Base-by-base conservation (phyloP, 1,140 invertebrate genomes). In the Temnothorax longispinosus region DNA sequence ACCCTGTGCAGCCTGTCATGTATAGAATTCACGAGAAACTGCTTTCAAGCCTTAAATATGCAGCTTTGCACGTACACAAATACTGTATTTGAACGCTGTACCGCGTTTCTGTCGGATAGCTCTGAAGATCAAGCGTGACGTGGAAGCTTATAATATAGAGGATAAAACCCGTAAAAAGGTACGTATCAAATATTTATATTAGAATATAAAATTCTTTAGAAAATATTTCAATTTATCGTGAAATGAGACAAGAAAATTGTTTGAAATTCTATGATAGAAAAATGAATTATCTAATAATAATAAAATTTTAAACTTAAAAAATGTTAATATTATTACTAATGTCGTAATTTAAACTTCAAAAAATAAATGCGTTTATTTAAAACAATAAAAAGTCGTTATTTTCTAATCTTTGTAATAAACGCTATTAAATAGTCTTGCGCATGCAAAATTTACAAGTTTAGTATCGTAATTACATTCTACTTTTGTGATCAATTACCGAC, bases 11-110 rank as follows among this genome's bases (percentile, higher is more conserved):
- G 41, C 3, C 44, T 35, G 41, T 47, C 41, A 50, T 47, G 58
- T 64, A 78, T 65, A 50, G 76, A 65, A 78, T 78, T 78, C 44
- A 65, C 11, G 60, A 65, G 32, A 54, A 81, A 69, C 47, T 54
- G 77, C 47, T 81, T 32, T 81, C 64, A 27, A 54, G 38, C 38
- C 50, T 81, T 71, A 72, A 71, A 81, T 72, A 81, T 71, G 64
- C 78, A 71, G 38, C 47, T 44, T 56, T 56, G 35, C 62, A 32
- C 64, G 18, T 64, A 50, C 27, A 78, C 76, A 81, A 81, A 81
- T 72, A 32, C 65, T 15, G 21, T 71, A 72, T 81, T 67, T 41
- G n/a, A 69, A 54, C n/a, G 44, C 18, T 38, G 32, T 15, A 50
- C 35, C 65, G 38, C 78, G 50, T 81, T 72, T 72, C 78, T 47